phyloP scores from a whole-genome alignment of 2,888 invertebrate species.

The Caradrina clavipalpis region DNA sequence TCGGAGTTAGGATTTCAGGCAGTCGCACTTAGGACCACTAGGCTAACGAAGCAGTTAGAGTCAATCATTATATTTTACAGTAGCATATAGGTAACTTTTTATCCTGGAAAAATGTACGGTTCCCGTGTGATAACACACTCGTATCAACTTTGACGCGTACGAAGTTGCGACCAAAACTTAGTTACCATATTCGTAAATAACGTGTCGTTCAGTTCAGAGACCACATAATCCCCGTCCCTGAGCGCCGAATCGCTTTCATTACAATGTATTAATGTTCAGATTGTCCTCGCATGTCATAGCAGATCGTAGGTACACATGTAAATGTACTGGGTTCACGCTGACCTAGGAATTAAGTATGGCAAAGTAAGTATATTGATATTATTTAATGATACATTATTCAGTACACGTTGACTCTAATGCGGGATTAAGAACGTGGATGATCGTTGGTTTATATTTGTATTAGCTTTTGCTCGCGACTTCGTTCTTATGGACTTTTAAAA shows the following conservation, averaged over 20 bases:
- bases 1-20: too few relatives aligned
- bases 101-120: too few relatives aligned
- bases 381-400: slow-evolving; percentile 46
- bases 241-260: slow-evolving; percentile 43
- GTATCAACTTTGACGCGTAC: not conserved
- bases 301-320: slow-evolving; percentile 33
- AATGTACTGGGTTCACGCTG: slow-evolving; percentile 34
- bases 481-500: too few relatives aligned
- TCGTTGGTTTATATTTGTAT: not conserved
- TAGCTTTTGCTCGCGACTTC: not conserved
- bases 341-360: slow-evolving; percentile 44
- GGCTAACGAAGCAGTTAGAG: too few relatives aligned
- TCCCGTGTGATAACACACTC: too few relatives aligned
- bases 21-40: too few relatives aligned
- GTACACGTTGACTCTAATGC: slow-evolving; percentile 32
- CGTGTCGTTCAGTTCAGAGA: not conserved
- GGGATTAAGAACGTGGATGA: slow-evolving; percentile 14
- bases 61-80: too few relatives aligned
- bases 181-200: not conserved
- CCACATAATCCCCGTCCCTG: slow-evolving; percentile 3
- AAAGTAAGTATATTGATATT: slow-evolving; percentile 25
- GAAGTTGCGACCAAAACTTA: too few relatives aligned
- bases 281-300: slow-evolving; percentile 19
- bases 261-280: slow-evolving; percentile 33
- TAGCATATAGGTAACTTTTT: too few relatives aligned